Percentiles rank a stretch among this genome's conserved stretches.
Evolutionary conservation across 2,113 vertebrate genomes (phyloP).

Genomic region (Mystacornis crossleyi): DNA sequence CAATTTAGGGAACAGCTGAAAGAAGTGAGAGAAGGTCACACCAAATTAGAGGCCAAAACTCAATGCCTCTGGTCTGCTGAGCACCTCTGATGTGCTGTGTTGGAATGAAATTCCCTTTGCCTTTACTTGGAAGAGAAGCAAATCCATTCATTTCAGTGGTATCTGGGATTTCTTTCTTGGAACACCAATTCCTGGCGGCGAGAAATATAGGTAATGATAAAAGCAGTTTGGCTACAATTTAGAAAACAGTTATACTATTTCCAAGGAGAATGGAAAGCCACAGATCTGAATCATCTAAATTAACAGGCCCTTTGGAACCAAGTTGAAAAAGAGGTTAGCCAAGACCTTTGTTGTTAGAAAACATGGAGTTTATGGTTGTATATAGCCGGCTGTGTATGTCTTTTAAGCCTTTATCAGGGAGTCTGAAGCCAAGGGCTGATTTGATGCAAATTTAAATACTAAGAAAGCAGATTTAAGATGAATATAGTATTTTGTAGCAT

Average conservation of each 20-base stretch:
- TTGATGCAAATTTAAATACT: background rate
- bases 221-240: background rate
- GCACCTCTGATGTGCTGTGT: background rate
- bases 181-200: background rate
- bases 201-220: background rate
- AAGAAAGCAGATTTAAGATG: background rate
- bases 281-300: background rate
- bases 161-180: background rate
- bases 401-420: background rate
- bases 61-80: background rate
- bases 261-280: constrained; percentile 12
- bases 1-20: constrained; percentile 13
- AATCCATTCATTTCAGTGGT: background rate
- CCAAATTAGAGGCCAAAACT: background rate
- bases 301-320: background rate
- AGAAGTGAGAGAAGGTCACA: background rate
- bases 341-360: constrained; percentile 16
- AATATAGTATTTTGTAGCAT: background rate
- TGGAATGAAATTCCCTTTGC: background rate
- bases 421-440: background rate
- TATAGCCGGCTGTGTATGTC: background rate
- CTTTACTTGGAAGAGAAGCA: background rate
- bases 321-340: constrained; percentile 37
- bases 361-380: background rate
- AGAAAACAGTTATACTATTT: background rate